phyloP scores from a whole-genome alignment of 2,797 vertebrate genomes.

The Poecilia wingei region DNA sequence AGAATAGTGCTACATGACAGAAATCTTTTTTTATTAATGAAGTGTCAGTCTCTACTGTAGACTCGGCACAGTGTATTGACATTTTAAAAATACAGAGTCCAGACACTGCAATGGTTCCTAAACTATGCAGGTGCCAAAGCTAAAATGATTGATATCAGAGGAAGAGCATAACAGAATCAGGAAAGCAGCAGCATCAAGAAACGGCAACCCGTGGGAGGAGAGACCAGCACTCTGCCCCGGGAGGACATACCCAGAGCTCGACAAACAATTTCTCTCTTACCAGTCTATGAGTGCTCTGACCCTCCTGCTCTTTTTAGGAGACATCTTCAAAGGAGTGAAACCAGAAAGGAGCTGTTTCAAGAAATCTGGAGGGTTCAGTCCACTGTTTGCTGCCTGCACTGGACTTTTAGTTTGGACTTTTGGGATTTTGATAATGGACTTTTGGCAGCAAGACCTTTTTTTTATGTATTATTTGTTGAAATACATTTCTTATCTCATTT shows the following conservation, averaged over 20 bases:
- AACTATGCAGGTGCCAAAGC: neutral
- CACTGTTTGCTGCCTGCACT: neutral
- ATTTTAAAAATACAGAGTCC: neutral
- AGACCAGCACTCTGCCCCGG: neutral
- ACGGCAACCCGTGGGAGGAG: neutral
- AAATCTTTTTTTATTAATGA: neutral
- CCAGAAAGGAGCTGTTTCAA: neutral
- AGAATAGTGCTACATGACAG: neutral
- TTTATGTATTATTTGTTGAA: neutral
- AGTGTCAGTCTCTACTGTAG: neutral
- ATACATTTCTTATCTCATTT: neutral
- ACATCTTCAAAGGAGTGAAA: neutral
- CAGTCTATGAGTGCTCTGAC: neutral
- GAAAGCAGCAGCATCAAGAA: neutral
- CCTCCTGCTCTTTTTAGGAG: neutral
- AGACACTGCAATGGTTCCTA: neutral
- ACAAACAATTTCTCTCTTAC: neutral
- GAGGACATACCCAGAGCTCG: neutral
- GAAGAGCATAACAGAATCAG: neutral
- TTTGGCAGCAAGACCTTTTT: neutral
- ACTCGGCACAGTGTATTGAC: neutral
- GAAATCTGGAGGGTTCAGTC: neutral
- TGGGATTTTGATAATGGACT: neutral
- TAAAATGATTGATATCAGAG: neutral
- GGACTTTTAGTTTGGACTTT: neutral